phyloP scores from a whole-genome alignment of 2,797 vertebrate species.

The Synanceia verrucosa region DNA sequence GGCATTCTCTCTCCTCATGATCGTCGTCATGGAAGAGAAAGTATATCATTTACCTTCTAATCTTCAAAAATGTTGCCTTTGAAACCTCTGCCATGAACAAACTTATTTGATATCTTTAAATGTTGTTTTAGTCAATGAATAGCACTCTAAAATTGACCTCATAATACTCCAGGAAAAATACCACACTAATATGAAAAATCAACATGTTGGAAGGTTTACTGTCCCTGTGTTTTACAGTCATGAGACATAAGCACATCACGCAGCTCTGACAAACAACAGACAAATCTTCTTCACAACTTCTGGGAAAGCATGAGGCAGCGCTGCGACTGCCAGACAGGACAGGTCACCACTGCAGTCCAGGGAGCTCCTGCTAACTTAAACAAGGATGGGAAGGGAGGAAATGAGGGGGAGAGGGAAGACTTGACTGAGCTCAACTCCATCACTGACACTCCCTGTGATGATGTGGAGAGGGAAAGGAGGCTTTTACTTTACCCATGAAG shows the following conservation, averaged over 20 bases:
- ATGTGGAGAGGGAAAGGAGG: slow-evolving; percentile 54
- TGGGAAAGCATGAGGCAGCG: slow-evolving; percentile 39
- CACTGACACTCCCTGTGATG: slow-evolving; percentile 61
- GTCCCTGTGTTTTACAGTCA: slow-evolving; percentile 29
- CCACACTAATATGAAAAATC: slow-evolving; percentile 27
- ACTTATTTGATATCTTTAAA: slow-evolving; percentile 16
- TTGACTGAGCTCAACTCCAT: slow-evolving; percentile 63
- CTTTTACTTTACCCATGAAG: slow-evolving; percentile 61
- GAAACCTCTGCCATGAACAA: background rate
- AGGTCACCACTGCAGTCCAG: slow-evolving; percentile 43
- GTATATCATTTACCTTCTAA: slow-evolving; percentile 16
- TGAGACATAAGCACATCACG: slow-evolving; percentile 11
- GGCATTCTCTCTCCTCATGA: background rate
- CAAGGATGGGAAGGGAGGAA: slow-evolving; percentile 58
- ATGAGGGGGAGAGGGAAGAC: slow-evolving; percentile 44
- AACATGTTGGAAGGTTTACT: slow-evolving; percentile 18
- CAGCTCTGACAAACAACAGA: slow-evolving; percentile 32
- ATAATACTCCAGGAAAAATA: slow-evolving; percentile 4
- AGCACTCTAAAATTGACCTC: slow-evolving; percentile 12
- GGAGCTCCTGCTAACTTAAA: slow-evolving; percentile 39
- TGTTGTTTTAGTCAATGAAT: slow-evolving; percentile 27
- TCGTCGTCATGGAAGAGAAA: slow-evolving; percentile 17
- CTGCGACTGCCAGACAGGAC: slow-evolving; percentile 27
- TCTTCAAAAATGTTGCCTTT: slow-evolving; percentile 8
- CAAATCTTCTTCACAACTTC: slow-evolving; percentile 38